Evolutionary conservation across 2,113 vertebrate species (phyloP).

Genomic region (Marcusenius ussheri): DNA sequence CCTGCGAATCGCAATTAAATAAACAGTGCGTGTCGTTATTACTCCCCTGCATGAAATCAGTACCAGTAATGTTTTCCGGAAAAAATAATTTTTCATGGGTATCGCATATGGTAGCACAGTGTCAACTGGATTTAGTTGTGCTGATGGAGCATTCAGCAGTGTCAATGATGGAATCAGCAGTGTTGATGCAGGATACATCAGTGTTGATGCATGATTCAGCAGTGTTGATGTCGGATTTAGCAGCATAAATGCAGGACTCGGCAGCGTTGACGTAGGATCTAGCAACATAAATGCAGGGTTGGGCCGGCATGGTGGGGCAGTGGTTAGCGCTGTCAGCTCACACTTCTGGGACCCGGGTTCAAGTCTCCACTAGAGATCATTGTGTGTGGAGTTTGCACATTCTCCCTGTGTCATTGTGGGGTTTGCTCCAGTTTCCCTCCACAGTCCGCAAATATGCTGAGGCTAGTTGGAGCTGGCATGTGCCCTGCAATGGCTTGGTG

Average conservation of each 20-base stretch:
- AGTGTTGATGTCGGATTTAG: neutral
- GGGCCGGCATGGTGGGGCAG: no score
- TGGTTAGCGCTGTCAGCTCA: no score
- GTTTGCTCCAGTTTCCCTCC: no score
- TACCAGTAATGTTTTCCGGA: neutral
- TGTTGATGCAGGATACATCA: neutral
- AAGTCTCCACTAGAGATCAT: no score
- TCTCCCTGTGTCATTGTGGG: no score
- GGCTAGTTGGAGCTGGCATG: no score
- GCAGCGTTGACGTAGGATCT: neutral
- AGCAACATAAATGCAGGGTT: neutral
- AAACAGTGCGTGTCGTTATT: neutral
- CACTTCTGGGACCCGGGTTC: no score
- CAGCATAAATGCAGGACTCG: neutral
- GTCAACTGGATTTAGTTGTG: neutral
- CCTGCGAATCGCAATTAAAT: neutral
- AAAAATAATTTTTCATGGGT: neutral
- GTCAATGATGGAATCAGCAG: no score
- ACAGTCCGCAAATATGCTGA: no score
- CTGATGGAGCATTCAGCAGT: neutral
- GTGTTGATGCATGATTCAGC: neutral
- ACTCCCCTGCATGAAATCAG: neutral
- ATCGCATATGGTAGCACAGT: neutral
- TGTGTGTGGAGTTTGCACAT: no score
- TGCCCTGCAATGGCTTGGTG: no score